Percentiles rank a stretch among this genome's conserved stretches.
Evolutionary conservation across 2,797 vertebrate species (phyloP).

Genomic region (Pipistrellus pipistrellus): DNA sequence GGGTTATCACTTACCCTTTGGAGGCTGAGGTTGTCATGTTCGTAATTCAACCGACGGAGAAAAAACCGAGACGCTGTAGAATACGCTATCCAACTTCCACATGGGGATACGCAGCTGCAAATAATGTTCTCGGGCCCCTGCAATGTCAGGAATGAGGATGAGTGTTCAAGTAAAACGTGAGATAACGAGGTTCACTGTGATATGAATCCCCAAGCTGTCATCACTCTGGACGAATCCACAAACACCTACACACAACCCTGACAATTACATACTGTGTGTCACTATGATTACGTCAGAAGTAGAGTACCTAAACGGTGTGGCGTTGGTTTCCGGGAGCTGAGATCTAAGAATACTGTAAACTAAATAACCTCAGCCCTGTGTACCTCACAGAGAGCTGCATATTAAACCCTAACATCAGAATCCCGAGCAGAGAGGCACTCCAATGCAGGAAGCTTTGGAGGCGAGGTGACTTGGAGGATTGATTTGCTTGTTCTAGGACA

Average conservation of each 20-base stretch:
- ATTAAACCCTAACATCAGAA: not conserved
- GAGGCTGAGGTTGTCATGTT: constrained; percentile 88
- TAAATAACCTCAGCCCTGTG: not conserved
- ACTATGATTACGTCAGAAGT: not conserved
- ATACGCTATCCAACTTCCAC: constrained; percentile 94
- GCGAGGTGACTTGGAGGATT: not conserved
- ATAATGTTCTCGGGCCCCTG: constrained; percentile 95
- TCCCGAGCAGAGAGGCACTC: not conserved
- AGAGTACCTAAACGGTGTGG: not conserved
- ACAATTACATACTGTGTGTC: not conserved
- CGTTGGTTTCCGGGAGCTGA: constrained; percentile 34
- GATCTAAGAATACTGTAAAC: not conserved
- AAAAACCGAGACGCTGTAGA: constrained; percentile 91
- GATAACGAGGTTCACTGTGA: not conserved
- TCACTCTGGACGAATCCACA: not conserved
- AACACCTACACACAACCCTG: not conserved
- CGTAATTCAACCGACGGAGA: constrained; percentile 90
- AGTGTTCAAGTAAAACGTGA: not conserved
- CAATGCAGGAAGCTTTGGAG: not conserved
- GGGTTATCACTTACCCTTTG: constrained; percentile 89
- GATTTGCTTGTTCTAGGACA: not conserved
- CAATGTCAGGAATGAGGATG: not conserved
- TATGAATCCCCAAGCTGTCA: not conserved
- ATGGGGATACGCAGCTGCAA: constrained; percentile 94
- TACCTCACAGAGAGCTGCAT: not conserved